A percentile compares a stretch with the other conserved stretches of the same genome.
phyloP scores from a whole-genome alignment of 2,113 vertebrate species.

The Amblyopsis rosae region DNA sequence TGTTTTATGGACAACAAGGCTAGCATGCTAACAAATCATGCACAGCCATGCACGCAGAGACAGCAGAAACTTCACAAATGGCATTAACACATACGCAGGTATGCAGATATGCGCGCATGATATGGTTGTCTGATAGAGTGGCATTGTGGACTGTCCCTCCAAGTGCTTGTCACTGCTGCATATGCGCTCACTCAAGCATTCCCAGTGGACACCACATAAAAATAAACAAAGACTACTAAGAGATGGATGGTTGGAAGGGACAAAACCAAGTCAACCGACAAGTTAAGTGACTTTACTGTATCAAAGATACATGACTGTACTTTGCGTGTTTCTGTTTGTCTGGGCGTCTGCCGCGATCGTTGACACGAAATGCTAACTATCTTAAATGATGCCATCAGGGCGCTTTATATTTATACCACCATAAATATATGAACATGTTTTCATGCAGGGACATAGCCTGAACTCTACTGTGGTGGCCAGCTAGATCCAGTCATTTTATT shows the following conservation, averaged over 20 bases:
- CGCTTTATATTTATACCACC: slow-evolving; percentile 51
- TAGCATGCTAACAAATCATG: slow-evolving; percentile 6
- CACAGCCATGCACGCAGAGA: not conserved
- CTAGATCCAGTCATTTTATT: no score
- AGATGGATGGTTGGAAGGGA: slow-evolving; percentile 13
- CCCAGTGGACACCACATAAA: slow-evolving; percentile 26
- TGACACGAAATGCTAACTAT: slow-evolving; percentile 29
- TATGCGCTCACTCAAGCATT: slow-evolving; percentile 43
- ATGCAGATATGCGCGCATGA: not conserved
- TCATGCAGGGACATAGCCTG: not conserved
- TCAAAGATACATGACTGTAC: slow-evolving; percentile 31
- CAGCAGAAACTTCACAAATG: not conserved
- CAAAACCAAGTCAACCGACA: slow-evolving; percentile 41
- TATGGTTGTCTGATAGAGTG: not conserved
- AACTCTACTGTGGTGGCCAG: no score
- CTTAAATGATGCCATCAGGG: slow-evolving; percentile 42
- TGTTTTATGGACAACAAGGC: slow-evolving; percentile 11
- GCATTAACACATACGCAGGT: not conserved
- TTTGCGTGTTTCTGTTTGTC: not conserved
- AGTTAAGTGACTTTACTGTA: slow-evolving; percentile 25
- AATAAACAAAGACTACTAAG: slow-evolving; percentile 32
- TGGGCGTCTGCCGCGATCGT: not conserved
- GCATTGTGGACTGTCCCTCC: slow-evolving; percentile 26
- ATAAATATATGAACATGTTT: slow-evolving; percentile 57
- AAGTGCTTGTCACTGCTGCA: slow-evolving; percentile 46